A percentile compares a stretch with the other conserved stretches of the same genome.
Conservation (phyloP, 2,797 vertebrate species). For the Chanos chanos region DNA sequence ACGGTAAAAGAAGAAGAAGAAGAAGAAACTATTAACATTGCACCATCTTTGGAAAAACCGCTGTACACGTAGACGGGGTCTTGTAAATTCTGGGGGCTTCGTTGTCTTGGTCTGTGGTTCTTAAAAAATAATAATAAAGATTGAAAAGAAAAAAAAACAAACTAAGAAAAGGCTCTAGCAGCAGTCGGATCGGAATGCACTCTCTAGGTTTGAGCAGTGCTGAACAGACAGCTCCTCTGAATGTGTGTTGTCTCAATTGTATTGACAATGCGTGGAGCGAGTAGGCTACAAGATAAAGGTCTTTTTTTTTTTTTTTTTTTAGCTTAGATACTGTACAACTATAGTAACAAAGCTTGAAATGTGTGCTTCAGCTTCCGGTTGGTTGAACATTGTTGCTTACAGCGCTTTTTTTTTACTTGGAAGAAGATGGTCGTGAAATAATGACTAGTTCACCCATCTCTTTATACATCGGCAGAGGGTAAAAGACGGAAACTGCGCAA, state of each 20-base stretch:
- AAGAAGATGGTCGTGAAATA: constrained; percentile 67
- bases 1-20: constrained; percentile 44
- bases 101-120: constrained; percentile 67
- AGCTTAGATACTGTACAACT: constrained; percentile 72
- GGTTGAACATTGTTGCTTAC: constrained; percentile 65
- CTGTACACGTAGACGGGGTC: constrained; percentile 61
- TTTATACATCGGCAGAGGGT: constrained; percentile 61
- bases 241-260: constrained; percentile 60
- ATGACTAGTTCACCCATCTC: constrained; percentile 74
- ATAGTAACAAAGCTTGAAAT: constrained; percentile 65
- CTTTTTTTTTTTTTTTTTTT: constrained; percentile 35
- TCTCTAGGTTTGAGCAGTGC: constrained; percentile 67
- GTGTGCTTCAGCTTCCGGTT: constrained; percentile 65
- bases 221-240: constrained; percentile 83
- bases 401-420: constrained; percentile 68
- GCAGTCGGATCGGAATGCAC: constrained; percentile 76
- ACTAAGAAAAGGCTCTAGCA: constrained; percentile 59
- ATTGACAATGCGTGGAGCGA: constrained; percentile 68
- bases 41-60: constrained; percentile 60
- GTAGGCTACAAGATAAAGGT: constrained; percentile 34
- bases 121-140: too few species aligned
- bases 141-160: too few species aligned
- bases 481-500: constrained; percentile 57
- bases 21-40: constrained; percentile 71
- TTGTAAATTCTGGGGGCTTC: constrained; percentile 56